Percentiles rank a stretch among this genome's conserved stretches.
phyloP scores from a whole-genome alignment of 37 sponge, comb jelly and placozoan genomes.

The Ianthella basta region DNA sequence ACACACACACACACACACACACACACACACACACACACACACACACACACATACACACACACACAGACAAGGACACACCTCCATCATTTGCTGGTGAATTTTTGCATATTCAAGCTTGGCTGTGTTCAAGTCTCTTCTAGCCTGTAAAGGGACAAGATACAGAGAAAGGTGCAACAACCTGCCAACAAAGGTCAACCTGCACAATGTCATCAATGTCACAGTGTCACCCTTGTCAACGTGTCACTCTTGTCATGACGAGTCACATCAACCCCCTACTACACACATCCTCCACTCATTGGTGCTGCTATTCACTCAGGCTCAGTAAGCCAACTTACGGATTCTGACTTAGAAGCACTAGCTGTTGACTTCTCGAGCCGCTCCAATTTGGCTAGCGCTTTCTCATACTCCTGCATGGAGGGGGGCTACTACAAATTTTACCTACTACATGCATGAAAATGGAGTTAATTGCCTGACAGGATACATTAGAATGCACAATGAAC shows the following conservation, averaged over 20 bases:
- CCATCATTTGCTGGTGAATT: slow-evolving; percentile 16
- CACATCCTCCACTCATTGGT: too few relatives aligned
- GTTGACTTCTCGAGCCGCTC: slow-evolving; percentile 47
- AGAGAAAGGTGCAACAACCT: too few relatives aligned
- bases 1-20: background rate
- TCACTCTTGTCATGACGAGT: too few relatives aligned
- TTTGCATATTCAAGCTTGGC: slow-evolving; percentile 13
- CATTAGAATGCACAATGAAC: too few relatives aligned
- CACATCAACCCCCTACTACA: too few relatives aligned
- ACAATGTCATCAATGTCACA: too few relatives aligned
- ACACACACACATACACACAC: slow-evolving; percentile 6
- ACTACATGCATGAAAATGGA: too few relatives aligned
- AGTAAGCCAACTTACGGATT: background rate
- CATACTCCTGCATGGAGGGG: slow-evolving; percentile 53
- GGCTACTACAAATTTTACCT: too few relatives aligned
- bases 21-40: slow-evolving; percentile 36
- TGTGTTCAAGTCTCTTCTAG: slow-evolving; percentile 4
- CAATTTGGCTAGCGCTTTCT: slow-evolving; percentile 54
- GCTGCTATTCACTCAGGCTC: too few relatives aligned
- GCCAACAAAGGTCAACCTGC: too few relatives aligned
- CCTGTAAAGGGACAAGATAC: background rate
- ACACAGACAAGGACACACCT: background rate
- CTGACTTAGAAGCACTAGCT: background rate
- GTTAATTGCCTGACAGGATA: too few relatives aligned
- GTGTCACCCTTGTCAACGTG: too few relatives aligned